Evolutionary conservation across 2,888 invertebrate species (phyloP).

Genomic region (Beris chalybata): DNA sequence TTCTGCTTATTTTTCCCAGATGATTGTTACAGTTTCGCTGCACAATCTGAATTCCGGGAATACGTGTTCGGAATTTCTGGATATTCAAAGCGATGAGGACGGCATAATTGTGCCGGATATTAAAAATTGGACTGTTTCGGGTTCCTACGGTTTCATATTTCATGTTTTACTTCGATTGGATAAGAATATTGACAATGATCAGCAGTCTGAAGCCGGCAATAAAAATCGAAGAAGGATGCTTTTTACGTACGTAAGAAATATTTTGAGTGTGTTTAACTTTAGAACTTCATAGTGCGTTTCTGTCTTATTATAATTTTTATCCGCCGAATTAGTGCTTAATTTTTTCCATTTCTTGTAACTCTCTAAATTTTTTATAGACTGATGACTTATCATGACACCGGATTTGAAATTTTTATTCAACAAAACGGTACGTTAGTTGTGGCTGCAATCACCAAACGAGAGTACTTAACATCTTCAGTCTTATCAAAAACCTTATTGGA

Average conservation of each 20-base stretch:
- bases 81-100: constrained; percentile 56
- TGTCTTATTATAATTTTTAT: too few species aligned
- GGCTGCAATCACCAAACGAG: constrained; percentile 61
- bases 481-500: constrained; percentile 54
- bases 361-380: constrained; percentile 53
- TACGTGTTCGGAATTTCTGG: constrained; percentile 59
- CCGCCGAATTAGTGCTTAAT: neutral
- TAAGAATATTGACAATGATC: constrained; percentile 41
- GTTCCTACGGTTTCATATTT: constrained; percentile 62
- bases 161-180: constrained; percentile 62
- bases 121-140: constrained; percentile 61
- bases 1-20: constrained; percentile 43
- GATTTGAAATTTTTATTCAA: constrained; percentile 64
- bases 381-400: constrained; percentile 58
- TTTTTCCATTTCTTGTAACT: neutral
- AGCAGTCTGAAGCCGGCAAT: constrained; percentile 8
- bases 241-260: constrained; percentile 53
- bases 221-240: constrained; percentile 57
- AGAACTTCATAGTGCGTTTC: neutral
- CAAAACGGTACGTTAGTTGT: constrained; percentile 60
- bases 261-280: neutral
- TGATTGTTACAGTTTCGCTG: constrained; percentile 50
- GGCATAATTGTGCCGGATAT: constrained; percentile 62
- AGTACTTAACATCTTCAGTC: constrained; percentile 61
- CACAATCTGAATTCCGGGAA: constrained; percentile 51